phyloP scores from a whole-genome alignment of 1,140 invertebrate genomes.

The Drosophila setifemur region DNA sequence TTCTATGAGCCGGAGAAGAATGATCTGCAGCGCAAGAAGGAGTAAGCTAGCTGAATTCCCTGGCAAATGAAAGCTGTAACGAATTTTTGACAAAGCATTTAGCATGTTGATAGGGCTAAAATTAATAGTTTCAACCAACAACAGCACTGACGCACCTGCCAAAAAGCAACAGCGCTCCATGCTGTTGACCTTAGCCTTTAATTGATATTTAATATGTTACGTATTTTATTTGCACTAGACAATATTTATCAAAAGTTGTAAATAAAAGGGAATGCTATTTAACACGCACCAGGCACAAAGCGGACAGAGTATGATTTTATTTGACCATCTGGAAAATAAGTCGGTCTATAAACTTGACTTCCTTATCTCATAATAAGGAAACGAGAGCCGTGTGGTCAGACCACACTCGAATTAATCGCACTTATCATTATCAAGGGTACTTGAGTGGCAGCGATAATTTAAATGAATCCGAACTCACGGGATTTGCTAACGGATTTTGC shows the following conservation, averaged over 20 bases:
- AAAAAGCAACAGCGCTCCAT: conserved; percentile 24
- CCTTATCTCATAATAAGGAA: not conserved
- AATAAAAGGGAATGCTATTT: conserved; percentile 21
- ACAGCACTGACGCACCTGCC: conserved; percentile 37
- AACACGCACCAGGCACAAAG: conserved; percentile 17
- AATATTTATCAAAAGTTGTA: conserved; percentile 26
- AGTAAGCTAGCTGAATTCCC: conserved; percentile 30
- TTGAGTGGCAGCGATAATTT: conserved; percentile 9
- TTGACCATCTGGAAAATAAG: not conserved
- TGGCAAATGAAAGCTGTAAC: not conserved
- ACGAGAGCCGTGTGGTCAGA: not conserved
- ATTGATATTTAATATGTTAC: conserved; percentile 18
- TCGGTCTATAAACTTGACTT: not conserved
- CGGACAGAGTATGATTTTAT: too few species aligned
- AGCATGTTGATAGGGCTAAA: conserved; percentile 11
- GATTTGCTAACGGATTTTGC: conserved; percentile 10
- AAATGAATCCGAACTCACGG: conserved; percentile 14
- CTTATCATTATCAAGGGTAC: conserved; percentile 13
- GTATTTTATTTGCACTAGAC: conserved; percentile 5
- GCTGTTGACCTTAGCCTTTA: conserved; percentile 18
- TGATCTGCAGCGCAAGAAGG: conserved; percentile 84
- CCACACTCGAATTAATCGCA: conserved; percentile 23
- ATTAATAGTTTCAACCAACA: conserved; percentile 22
- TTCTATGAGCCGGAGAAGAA: conserved; percentile 91
- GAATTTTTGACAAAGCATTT: conserved; percentile 26